phyloP scores from a whole-genome alignment of 1,140 invertebrate species.

The Panagrolaimus sp. region DNA sequence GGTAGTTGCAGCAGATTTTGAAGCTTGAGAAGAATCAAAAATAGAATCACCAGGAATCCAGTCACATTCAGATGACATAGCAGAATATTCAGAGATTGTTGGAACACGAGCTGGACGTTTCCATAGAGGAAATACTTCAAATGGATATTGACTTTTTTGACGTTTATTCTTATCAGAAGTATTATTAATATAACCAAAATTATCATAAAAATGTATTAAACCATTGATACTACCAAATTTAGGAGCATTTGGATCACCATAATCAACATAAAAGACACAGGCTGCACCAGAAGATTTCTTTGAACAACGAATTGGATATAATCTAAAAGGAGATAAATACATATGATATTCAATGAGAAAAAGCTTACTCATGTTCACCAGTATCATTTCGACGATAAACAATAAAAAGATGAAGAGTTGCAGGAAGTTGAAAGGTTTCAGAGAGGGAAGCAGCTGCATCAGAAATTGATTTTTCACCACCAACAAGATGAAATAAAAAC shows the following conservation, averaged over 20 bases:
- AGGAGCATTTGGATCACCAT: background rate
- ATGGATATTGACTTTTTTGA: too few relatives aligned
- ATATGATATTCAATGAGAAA: background rate
- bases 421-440: background rate
- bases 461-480: background rate
- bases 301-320: background rate
- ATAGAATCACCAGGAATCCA: slow-evolving; percentile 6
- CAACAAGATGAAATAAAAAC: background rate
- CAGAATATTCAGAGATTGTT: background rate
- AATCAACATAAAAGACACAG: background rate
- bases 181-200: background rate
- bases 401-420: background rate
- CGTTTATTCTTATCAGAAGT: too few relatives aligned
- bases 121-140: slow-evolving; percentile 6
- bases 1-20: background rate
- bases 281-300: background rate
- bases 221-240: background rate
- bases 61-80: background rate
- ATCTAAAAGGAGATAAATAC: background rate
- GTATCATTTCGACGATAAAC: background rate
- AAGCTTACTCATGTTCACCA: background rate
- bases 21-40: background rate
- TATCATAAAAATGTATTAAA: background rate
- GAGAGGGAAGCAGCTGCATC: background rate
- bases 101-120: background rate